A percentile compares a stretch with the other conserved stretches of the same genome.
These are phyloP conservation scores for Urophycis tenuis DNA, from an alignment of 2,797 vertebrate genomes.

Conservation along the genomic window DNA sequence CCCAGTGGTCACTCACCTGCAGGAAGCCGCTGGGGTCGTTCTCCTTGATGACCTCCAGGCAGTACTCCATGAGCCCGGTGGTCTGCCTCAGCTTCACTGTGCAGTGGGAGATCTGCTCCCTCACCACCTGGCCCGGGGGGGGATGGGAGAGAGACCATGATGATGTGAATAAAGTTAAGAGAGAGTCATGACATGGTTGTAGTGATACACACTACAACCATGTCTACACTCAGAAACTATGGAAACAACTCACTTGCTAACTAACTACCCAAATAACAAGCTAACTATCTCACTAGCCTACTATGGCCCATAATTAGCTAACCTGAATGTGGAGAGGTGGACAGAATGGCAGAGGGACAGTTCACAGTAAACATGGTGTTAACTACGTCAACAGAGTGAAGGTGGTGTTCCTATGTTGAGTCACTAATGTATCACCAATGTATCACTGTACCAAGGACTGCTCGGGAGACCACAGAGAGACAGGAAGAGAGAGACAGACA, in stretches of 20 bases:
- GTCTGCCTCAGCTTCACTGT: conserved; percentile 98
- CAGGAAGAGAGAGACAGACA: conserved; percentile 1
- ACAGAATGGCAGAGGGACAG: too few species aligned
- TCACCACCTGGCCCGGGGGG: conserved; percentile 78
- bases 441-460: background rate
- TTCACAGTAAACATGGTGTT: too few species aligned
- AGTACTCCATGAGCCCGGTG: conserved; percentile 97
- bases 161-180: background rate
- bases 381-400: too few species aligned
- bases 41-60: conserved; percentile 98
- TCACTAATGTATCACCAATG: background rate
- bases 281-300: too few species aligned
- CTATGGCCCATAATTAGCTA: background rate
- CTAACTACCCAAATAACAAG: too few species aligned
- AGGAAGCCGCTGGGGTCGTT: conserved; percentile 98
- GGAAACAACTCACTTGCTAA: too few species aligned
- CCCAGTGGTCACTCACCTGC: conserved; percentile 69
- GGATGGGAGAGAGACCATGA: conserved; percentile 4
- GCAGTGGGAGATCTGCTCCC: conserved; percentile 97
- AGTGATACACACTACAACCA: background rate
- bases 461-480: background rate
- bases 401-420: background rate
- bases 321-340: background rate
- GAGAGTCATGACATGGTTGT: background rate
- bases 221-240: too few species aligned